A percentile compares a stretch with the other conserved stretches of the same genome.
Conservation (phyloP, 2,888 invertebrate species). For the Minunthozetes semirufus region DNA sequence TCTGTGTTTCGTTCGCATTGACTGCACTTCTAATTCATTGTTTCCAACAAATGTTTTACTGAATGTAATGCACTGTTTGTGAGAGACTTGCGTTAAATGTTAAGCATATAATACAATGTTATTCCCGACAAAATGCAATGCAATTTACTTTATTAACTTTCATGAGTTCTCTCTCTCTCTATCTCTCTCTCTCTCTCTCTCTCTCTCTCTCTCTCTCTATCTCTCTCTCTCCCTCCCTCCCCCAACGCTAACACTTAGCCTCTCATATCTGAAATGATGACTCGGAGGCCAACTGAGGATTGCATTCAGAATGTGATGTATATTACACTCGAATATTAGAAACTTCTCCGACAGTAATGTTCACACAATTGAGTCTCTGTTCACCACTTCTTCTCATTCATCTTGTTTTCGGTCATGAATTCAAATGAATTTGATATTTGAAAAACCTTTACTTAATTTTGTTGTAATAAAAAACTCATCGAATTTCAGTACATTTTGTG, state of each 20-base stretch:
- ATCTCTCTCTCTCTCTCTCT: not conserved
- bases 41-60: slow-evolving; percentile 17
- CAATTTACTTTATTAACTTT: slow-evolving; percentile 30
- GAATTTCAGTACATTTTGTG: too few species aligned
- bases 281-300: slow-evolving; percentile 29
- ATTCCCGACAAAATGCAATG: slow-evolving; percentile 20
- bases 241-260: not conserved
- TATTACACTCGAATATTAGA: slow-evolving; percentile 5
- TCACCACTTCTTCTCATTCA: not conserved
- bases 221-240: not conserved
- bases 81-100: not conserved
- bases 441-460: too few species aligned
- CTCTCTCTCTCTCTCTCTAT: not conserved
- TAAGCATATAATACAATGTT: slow-evolving; percentile 21
- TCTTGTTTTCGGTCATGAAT: not conserved
- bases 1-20: not conserved
- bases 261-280: slow-evolving; percentile 26
- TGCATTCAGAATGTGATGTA: not conserved
- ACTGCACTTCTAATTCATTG: slow-evolving; percentile 21
- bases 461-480: too few species aligned
- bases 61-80: not conserved
- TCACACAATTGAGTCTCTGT: not conserved
- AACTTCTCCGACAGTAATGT: not conserved
- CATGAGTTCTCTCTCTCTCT: not conserved
- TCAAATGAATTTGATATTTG: not conserved